Evolutionary conservation across 2,113 vertebrate species (phyloP).

Genomic region (Pelodiscus sinensis): DNA sequence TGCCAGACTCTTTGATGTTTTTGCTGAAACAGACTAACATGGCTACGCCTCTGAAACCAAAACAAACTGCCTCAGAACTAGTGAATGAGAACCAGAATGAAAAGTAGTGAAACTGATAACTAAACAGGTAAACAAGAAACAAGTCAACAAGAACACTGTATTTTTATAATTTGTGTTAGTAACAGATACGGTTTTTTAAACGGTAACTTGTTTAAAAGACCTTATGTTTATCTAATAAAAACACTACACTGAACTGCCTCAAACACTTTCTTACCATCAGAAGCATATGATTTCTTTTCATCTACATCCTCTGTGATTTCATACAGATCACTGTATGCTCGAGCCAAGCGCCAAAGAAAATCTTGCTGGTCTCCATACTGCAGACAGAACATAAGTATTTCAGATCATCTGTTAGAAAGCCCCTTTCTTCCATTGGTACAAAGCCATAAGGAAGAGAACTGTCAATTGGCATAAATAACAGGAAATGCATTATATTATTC

Average conservation of each 20-base stretch:
- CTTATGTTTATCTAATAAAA: neutral
- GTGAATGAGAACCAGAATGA: neutral
- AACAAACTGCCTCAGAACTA: neutral
- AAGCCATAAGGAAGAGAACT: fast-evolving
- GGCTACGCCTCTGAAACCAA: neutral
- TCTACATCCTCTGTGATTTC: conserved; percentile 77
- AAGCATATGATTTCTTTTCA: conserved; percentile 83
- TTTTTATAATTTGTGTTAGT: neutral
- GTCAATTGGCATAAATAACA: fast-evolving
- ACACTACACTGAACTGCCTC: fast-evolving
- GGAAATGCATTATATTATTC: neutral
- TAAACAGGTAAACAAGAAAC: fast-evolving
- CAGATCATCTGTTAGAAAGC: fast-evolving
- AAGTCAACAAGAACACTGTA: neutral
- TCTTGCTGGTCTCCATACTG: conserved; percentile 85
- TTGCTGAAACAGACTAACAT: too few relatives aligned
- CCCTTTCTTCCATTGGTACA: neutral
- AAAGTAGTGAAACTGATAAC: neutral
- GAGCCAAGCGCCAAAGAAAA: conserved; percentile 92
- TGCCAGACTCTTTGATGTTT: too few relatives aligned
- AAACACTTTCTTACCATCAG: neutral
- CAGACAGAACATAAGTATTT: neutral
- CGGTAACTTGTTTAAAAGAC: too few relatives aligned
- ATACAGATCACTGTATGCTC: conserved; percentile 91
- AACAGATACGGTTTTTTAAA: neutral